These are phyloP conservation scores for Microcebus lehilahytsara DNA, from an alignment of 2,113 vertebrate genomes.

Conservation along the genomic window DNA sequence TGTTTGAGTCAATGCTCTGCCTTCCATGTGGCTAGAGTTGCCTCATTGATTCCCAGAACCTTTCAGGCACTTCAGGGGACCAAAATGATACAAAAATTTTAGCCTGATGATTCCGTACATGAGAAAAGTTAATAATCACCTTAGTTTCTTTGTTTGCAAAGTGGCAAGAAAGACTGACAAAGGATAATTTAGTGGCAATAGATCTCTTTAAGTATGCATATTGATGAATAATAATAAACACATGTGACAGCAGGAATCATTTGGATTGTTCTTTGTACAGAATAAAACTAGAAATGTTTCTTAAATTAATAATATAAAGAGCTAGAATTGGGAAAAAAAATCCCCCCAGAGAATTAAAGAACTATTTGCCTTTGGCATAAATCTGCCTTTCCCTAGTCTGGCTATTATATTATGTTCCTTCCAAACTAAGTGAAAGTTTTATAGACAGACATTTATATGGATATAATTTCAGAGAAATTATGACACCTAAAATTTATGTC, in stretches of 20 bases:
- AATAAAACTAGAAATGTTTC: neutral
- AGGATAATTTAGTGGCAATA: neutral
- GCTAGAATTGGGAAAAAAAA: neutral
- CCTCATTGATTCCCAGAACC: neutral
- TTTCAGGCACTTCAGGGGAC: neutral
- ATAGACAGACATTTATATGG: neutral
- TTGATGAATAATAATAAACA: neutral
- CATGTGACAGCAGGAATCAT: neutral
- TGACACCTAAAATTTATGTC: conserved; percentile 34
- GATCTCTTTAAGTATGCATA: neutral
- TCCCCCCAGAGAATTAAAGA: neutral
- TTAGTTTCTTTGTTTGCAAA: neutral
- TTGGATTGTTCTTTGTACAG: neutral
- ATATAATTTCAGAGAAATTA: conserved; percentile 37
- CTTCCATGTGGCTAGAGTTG: rapidly evolving
- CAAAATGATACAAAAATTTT: neutral
- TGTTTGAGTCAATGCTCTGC: neutral
- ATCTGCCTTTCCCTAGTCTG: conserved; percentile 1
- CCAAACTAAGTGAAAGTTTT: conserved; percentile 10
- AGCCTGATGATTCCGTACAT: neutral
- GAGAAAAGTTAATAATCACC: neutral
- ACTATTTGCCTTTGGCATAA: neutral
- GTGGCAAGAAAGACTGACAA: neutral
- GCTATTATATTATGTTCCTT: neutral
- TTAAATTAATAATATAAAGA: conserved; percentile 33